phyloP scores from a whole-genome alignment of 2,797 vertebrate genomes.

The Gallinago stenura region DNA sequence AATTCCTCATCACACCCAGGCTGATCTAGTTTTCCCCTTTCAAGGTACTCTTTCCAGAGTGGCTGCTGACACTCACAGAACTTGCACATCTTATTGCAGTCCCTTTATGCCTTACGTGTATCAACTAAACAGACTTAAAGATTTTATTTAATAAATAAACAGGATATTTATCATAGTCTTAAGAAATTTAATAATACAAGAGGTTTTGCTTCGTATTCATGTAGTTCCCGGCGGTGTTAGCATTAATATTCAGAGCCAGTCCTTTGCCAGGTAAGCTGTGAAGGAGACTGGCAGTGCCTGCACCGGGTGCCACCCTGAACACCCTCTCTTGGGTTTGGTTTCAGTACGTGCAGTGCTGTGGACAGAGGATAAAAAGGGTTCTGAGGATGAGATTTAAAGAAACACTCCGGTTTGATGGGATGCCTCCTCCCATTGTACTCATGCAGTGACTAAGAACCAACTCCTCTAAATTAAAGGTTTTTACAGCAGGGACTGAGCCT shows the following conservation, averaged over 20 bases:
- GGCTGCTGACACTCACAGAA: background rate
- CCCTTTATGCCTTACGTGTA: background rate
- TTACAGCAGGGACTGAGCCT: background rate
- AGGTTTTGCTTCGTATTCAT: background rate
- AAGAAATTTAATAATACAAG: background rate
- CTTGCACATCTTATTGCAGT: background rate
- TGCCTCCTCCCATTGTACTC: background rate
- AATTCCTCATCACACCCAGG: slow-evolving; percentile 44
- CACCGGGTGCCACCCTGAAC: background rate
- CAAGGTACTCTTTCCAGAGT: slow-evolving; percentile 16
- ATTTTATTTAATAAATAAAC: background rate
- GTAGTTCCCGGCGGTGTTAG: background rate
- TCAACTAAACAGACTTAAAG: background rate
- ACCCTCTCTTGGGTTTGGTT: background rate
- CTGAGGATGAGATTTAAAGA: background rate
- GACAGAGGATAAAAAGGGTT: background rate
- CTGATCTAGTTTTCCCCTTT: slow-evolving; percentile 42
- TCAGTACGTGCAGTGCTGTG: background rate
- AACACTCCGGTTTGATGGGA: background rate
- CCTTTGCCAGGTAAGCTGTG: background rate
- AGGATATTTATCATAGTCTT: background rate
- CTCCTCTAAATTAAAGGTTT: background rate
- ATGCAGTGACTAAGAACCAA: background rate
- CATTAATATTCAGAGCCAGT: background rate
- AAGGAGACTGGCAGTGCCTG: background rate